Conservation (phyloP, 2,888 invertebrate species). For the Eudemis profundana region DNA sequence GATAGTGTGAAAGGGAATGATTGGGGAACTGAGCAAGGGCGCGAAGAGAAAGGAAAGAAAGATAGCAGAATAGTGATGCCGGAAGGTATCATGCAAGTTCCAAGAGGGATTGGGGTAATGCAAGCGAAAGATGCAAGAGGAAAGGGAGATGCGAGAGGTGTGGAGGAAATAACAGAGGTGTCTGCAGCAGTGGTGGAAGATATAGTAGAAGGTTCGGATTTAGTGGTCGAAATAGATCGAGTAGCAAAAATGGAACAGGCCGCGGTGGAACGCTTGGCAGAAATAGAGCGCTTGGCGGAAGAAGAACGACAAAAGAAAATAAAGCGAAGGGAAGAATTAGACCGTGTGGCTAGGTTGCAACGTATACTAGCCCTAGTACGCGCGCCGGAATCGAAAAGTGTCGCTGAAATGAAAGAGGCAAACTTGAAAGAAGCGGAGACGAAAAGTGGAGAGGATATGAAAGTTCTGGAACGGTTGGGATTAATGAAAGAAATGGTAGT, state of each 20-base stretch:
- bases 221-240: not conserved
- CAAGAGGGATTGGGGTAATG: not conserved
- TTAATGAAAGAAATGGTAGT: not conserved
- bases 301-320: conserved; percentile 5
- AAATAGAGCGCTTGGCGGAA: conserved; percentile 16
- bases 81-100: not conserved
- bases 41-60: not conserved
- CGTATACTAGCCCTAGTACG: conserved; percentile 23
- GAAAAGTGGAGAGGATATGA: not conserved
- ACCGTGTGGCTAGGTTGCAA: conserved; percentile 18
- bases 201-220: not conserved
- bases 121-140: not conserved
- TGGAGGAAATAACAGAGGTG: not conserved
- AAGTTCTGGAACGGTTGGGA: not conserved
- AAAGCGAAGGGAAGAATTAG: conserved; percentile 21
- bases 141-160: not conserved
- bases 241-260: not conserved
- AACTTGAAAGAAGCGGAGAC: not conserved
- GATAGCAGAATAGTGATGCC: not conserved
- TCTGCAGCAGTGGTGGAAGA: not conserved
- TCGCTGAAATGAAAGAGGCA: not conserved
- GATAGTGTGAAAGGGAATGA: not conserved
- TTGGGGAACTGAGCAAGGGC: not conserved
- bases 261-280: conserved; percentile 7
- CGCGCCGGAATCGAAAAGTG: conserved; percentile 21